Percentiles rank a stretch among this genome's conserved stretches.
These are phyloP conservation scores for Xenopus borealis DNA, from an alignment of 2,113 vertebrate genomes.

Conservation along the genomic window DNA sequence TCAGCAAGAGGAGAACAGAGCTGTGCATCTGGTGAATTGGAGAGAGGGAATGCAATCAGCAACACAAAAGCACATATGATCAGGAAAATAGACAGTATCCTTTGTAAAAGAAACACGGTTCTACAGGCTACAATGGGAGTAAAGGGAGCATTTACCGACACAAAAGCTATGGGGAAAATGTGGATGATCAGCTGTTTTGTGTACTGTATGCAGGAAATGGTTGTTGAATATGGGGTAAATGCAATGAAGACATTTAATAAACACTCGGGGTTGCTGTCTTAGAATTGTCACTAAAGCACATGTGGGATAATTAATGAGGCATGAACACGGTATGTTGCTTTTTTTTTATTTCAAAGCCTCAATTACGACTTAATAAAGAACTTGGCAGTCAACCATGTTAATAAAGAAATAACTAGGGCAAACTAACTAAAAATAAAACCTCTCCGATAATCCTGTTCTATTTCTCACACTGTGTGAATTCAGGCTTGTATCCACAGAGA, in stretches of 20 bases:
- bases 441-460: constrained; percentile 18
- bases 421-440: constrained; percentile 20
- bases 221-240: too few relatives aligned
- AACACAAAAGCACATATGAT: not conserved
- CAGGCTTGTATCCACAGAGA: not conserved
- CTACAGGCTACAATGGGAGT: too few relatives aligned
- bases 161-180: too few relatives aligned
- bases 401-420: constrained; percentile 21
- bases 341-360: too few relatives aligned
- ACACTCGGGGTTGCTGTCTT: too few relatives aligned
- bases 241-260: too few relatives aligned
- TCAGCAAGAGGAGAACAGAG: not conserved
- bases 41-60: not conserved
- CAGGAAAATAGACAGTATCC: not conserved
- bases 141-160: too few relatives aligned
- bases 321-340: too few relatives aligned
- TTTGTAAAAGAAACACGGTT: not conserved
- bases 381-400: constrained; percentile 8
- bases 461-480: constrained; percentile 5
- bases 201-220: too few relatives aligned
- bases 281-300: too few relatives aligned
- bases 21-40: not conserved
- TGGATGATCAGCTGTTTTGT: not conserved
- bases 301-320: too few relatives aligned
- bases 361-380: not conserved